phyloP scores from a whole-genome alignment of 2,113 vertebrate species.

The Bos javanicus region DNA sequence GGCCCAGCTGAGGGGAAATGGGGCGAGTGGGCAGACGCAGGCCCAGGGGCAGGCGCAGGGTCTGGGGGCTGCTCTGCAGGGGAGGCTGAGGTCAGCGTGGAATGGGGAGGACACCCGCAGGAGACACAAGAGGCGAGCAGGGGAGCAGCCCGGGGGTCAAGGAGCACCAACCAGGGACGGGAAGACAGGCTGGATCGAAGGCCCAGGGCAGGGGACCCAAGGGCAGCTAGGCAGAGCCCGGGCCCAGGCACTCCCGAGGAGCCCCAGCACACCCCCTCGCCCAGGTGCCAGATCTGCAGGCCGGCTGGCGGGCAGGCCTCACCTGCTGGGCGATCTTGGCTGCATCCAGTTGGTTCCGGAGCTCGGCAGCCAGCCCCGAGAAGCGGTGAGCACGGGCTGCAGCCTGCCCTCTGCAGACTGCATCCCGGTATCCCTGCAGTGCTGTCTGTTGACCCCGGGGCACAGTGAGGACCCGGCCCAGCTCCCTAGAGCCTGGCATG shows the following conservation, averaged over 20 bases:
- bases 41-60: background rate
- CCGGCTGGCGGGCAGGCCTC: background rate
- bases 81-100: background rate
- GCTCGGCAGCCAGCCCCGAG: conserved; percentile 83
- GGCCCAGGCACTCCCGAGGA: rapidly evolving
- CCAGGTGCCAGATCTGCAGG: rapidly evolving
- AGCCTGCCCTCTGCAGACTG: conserved; percentile 80
- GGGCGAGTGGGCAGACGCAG: background rate
- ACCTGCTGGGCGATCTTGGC: conserved; percentile 86
- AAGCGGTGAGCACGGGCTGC: conserved; percentile 81
- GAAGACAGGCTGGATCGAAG: background rate
- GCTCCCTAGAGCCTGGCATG: conserved; percentile 69
- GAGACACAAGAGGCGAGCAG: no score
- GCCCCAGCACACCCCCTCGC: rapidly evolving
- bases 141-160: background rate
- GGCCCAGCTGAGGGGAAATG: conserved; percentile 81
- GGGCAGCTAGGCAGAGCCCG: rapidly evolving
- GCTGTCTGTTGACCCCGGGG: conserved; percentile 76
- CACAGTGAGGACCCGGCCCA: conserved; percentile 82
- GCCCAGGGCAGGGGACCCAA: rapidly evolving
- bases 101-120: background rate
- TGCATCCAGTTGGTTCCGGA: conserved; percentile 88
- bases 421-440: conserved; percentile 79
- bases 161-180: background rate
- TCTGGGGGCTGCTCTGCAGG: background rate